Base-by-base conservation (phyloP, 2,888 invertebrate species). In the Glaucopsyche alexis region DNA sequence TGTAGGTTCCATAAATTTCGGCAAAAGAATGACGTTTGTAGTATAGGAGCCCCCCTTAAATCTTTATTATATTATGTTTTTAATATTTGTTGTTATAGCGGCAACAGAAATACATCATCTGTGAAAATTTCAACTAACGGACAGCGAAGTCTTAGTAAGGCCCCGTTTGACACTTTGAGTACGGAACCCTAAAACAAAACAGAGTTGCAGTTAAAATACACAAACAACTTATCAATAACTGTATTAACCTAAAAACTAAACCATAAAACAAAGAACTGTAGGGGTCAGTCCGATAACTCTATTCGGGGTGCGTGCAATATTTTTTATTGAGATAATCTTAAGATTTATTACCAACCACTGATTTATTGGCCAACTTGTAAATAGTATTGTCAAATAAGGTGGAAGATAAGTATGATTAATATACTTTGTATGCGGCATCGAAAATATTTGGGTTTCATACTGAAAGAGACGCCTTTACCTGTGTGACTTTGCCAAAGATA, bases 241-340 rank as follows among this genome's bases (percentile, higher is more conserved):
- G 66, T 66, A 42, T 66, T 66, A 66, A 66, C 72, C 69, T 42
- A 66, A 42, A 66, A 66, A 66, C n/a, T 42, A 66, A 66, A 66
- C 78, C 78, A 75, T 78, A 80, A 80, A 82, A 81, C 79, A 81
- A 79, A 81, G 78, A 79, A 77, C 78, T 78, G 77, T 77, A 77
- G 77, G 76, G 78, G 78, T 72, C 74, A 74, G 52, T 69, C 76
- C 76, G 86, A 85, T 86, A 86, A 83, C 80, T 78, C 80, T 83
- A 85, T 86, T 82, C 84, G 78, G 78, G 78, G 79, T 76, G 74
- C 75, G 42, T 42, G 79, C 81, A 80, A 81, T 85, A 84, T 81
- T 84, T 85, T 86, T 86, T 84, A 83, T 85, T 79, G 80, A 83
- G 85, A 87, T 87, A 84, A 87, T 87, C 87, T 69, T 75, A 72